Evolutionary conservation across 2,888 invertebrate genomes (phyloP), one percentile per base, ranked within the genome.

Genomic region (Drosophila birchii): DNA sequence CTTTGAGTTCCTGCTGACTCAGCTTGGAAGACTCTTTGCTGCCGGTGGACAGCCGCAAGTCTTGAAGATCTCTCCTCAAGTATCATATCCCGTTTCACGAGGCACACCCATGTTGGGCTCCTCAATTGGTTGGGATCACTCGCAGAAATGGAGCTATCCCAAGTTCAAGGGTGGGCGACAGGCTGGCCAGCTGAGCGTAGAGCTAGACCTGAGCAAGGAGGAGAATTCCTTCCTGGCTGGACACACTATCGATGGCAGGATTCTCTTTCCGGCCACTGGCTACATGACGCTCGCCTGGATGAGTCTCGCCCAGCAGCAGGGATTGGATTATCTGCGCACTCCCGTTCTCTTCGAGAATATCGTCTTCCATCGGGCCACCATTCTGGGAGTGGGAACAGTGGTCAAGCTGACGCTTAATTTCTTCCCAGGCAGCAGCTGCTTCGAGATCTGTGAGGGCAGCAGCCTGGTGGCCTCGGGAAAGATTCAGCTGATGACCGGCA

Each of bases 221-320:
- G 94, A 94, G 49, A 95, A 97, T 91, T 93, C 95, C 55, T 97
- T 95, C 93, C 92, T 98, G 73, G 93, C 95, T 64, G 98, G 98
- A 0, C 99, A 99, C 92, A 94, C 95, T 51, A 98, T 99, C 88
- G 98, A 99, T 93, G 99, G 98, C n/a, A 95, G 98, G 89, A 94
- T 98, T 59, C 94, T 99, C 11, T 99, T 97, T 93, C 99, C 99
- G 34, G 98, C 98, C 70, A 98, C 99, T 38, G 98, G 98, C 14
- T 98, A 98, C 90, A 93, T 98, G 93, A 95, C 95, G 1, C 93
- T 97, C n/a, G 97, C 96, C 3, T 98, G 98, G 98, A 96, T 95
- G 91, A 96, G 97, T 0, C 94, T 96, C 85, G 97, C 97, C 1
- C 97, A 97, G 92, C 93, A 97, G 67, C 94, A 95, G 79, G 96